phyloP scores from a whole-genome alignment of 1,140 invertebrate genomes.

The Musca domestica region DNA sequence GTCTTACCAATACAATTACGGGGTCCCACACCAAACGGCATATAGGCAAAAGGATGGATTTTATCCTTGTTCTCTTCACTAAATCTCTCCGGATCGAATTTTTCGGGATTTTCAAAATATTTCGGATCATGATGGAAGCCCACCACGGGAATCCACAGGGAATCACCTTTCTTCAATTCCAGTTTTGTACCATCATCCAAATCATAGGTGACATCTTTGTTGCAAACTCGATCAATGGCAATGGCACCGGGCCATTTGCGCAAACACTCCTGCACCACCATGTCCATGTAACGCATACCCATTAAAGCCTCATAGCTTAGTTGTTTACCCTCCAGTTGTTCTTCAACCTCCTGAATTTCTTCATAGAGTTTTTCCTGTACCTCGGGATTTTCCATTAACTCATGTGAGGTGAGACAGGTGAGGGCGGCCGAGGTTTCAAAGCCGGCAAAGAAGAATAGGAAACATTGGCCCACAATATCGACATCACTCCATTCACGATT shows the following conservation, averaged over 20 bases:
- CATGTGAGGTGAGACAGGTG: conserved; percentile 57
- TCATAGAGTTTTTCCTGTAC: conserved; percentile 60
- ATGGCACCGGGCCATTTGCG: conserved; percentile 59
- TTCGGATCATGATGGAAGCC: conserved; percentile 60
- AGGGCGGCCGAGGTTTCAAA: conserved; percentile 64
- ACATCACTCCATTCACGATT: conserved; percentile 58
- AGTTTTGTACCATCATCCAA: conserved; percentile 55
- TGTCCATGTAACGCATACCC: conserved; percentile 57
- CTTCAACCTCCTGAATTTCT: conserved; percentile 57
- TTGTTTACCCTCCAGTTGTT: conserved; percentile 36
- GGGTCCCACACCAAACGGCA: conserved; percentile 66
- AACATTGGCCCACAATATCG: conserved; percentile 63
- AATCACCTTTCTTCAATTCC: conserved; percentile 53
- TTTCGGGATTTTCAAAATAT: conserved; percentile 58
- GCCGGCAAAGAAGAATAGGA: conserved; percentile 64
- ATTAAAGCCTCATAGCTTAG: conserved; percentile 52
- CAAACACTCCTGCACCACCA: conserved; percentile 59
- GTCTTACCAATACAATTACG: conserved; percentile 62
- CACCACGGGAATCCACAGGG: conserved; percentile 56
- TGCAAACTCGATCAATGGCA: conserved; percentile 56
- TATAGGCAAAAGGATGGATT: conserved; percentile 58
- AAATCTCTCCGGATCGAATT: conserved; percentile 63
- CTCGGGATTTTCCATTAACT: conserved; percentile 60
- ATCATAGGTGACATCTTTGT: conserved; percentile 55
- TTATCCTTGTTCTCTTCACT: conserved; percentile 58